Evolutionary conservation across 2,113 vertebrate species (phyloP).

Genomic region (Physeter macrocephalus): DNA sequence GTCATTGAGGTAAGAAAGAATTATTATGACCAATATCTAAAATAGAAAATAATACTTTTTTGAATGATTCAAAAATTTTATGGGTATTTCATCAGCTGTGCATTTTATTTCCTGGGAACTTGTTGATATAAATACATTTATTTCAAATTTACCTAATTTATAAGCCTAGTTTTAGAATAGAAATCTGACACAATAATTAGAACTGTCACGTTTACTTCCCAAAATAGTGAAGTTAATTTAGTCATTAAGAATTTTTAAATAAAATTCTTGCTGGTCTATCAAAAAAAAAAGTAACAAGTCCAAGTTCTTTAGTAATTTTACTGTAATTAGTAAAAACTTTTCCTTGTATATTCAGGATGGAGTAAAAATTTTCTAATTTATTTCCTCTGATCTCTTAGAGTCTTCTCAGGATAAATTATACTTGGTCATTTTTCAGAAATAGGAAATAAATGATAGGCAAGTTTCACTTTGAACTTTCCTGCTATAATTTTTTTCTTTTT

Average conservation of each 20-base stretch:
- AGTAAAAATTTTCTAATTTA: slow-evolving; percentile 16
- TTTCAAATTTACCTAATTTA: not conserved
- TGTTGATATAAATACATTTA: not conserved
- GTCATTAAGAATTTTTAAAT: not conserved
- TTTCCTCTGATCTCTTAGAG: not conserved
- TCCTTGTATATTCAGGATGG: not conserved
- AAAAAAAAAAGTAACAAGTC: not conserved
- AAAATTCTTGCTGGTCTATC: no score
- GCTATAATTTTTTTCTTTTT: not conserved
- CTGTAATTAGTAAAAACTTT: not conserved
- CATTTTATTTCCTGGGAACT: not conserved
- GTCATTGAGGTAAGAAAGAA: not conserved
- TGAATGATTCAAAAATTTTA: not conserved
- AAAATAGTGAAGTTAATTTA: not conserved
- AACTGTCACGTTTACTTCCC: slow-evolving; percentile 1
- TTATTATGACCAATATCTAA: not conserved
- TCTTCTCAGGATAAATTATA: not conserved
- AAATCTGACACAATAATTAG: not conserved
- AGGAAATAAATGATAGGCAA: not conserved
- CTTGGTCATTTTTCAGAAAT: not conserved
- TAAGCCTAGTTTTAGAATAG: not conserved
- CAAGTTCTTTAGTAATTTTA: not conserved
- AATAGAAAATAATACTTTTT: not conserved
- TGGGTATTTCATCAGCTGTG: not conserved
- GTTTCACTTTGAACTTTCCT: not conserved